Conservation (phyloP, 2,888 invertebrate species). For the Caenorhabditis afra region DNA sequence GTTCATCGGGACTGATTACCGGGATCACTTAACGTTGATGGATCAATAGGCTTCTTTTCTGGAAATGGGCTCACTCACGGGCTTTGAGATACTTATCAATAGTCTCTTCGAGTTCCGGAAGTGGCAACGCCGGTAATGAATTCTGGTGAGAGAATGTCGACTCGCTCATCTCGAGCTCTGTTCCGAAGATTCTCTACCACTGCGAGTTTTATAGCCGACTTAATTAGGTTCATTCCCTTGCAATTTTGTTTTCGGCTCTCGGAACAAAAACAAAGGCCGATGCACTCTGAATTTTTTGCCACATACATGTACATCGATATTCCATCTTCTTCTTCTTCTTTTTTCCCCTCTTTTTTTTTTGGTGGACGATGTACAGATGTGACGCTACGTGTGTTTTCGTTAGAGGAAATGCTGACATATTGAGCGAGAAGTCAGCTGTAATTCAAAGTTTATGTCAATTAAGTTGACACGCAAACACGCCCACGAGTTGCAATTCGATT, state of each 20-base stretch:
- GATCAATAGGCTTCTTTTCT: neutral
- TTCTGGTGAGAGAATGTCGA: slow-evolving; percentile 52
- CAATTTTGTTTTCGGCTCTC: neutral
- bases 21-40: slow-evolving; percentile 57
- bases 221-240: slow-evolving; percentile 36
- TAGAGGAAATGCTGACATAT: slow-evolving; percentile 14
- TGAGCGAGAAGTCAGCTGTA: slow-evolving; percentile 16
- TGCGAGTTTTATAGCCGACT: slow-evolving; percentile 34
- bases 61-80: slow-evolving; percentile 56
- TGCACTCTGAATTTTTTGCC: slow-evolving; percentile 38
- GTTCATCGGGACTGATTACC: slow-evolving; percentile 53
- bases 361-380: neutral
- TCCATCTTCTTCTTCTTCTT: neutral
- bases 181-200: neutral
- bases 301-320: too few species aligned
- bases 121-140: slow-evolving; percentile 60
- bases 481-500: slow-evolving; percentile 3
- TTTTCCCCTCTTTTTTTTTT: slow-evolving; percentile 11
- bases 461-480: slow-evolving; percentile 20
- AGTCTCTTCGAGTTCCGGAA: slow-evolving; percentile 69
- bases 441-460: slow-evolving; percentile 52
- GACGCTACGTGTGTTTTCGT: slow-evolving; percentile 35
- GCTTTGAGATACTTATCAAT: slow-evolving; percentile 67
- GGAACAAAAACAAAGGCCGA: slow-evolving; percentile 15
- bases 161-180: slow-evolving; percentile 3